A percentile compares a stretch with the other conserved stretches of the same genome.
Conservation (phyloP, 2,113 vertebrate genomes). For the Myrmophylax atrothorax region DNA sequence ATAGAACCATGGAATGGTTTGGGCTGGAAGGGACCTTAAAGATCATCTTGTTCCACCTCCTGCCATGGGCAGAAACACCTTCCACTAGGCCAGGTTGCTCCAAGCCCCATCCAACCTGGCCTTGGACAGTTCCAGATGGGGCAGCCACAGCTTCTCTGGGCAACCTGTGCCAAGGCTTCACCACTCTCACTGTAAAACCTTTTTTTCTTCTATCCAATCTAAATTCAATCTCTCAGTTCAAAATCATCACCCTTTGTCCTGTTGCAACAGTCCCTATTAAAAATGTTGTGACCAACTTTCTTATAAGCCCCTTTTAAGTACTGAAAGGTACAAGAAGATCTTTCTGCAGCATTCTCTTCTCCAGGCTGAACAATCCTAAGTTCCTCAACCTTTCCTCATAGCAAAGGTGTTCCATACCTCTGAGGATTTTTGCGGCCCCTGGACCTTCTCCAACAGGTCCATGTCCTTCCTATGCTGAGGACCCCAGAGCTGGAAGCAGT, state of each 20-base stretch:
- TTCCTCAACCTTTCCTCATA: not conserved
- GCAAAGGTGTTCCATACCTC: not conserved
- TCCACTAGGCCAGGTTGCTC: accelerated
- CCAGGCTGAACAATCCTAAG: not conserved
- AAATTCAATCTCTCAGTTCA: not conserved
- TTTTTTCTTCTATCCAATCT: not conserved
- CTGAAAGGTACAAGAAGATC: not conserved
- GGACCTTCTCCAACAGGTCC: accelerated
- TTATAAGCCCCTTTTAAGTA: not conserved
- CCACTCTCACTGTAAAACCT: not conserved
- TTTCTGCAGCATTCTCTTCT: not conserved
- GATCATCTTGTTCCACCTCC: accelerated
- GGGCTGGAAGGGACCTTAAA: not conserved
- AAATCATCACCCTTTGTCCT: not conserved
- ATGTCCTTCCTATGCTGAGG: not conserved
- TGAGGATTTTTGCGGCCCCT: not conserved
- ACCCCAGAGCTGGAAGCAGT: not conserved
- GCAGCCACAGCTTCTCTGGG: not conserved
- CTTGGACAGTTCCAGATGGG: not conserved
- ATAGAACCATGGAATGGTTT: not conserved
- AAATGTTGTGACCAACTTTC: not conserved
- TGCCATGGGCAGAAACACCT: not conserved
- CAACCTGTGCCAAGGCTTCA: not conserved
- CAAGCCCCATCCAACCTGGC: accelerated
- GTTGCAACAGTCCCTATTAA: not conserved